phyloP scores from a whole-genome alignment of 1,140 invertebrate genomes.

The Ceratina australensis region DNA sequence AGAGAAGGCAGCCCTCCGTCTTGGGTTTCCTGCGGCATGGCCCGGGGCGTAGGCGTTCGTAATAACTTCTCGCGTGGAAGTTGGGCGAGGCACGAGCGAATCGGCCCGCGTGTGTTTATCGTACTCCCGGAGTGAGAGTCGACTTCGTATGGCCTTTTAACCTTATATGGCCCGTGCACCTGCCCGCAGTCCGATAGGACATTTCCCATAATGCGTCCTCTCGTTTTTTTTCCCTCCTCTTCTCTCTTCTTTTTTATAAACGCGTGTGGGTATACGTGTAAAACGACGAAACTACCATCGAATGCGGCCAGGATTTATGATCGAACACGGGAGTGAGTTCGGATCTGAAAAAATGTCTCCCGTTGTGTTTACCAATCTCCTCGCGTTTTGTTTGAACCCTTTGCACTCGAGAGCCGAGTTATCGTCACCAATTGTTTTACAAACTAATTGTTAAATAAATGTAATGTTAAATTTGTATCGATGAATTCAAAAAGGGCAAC shows the following conservation, averaged over 20 bases:
- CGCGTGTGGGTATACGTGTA: conserved; percentile 2
- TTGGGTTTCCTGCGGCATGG: conserved; percentile 55
- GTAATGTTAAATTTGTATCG: no score
- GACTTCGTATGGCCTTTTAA: conserved; percentile 69
- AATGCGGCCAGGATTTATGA: conserved; percentile 51
- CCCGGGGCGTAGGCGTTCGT: conserved; percentile 55
- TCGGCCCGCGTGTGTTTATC: conserved; percentile 62
- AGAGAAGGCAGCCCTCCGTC: conserved; percentile 13
- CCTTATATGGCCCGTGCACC: conserved; percentile 71
- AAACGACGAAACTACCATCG: conserved; percentile 39
- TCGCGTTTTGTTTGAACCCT: no score
- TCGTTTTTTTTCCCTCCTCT: conserved; percentile 29
- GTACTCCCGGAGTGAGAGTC: conserved; percentile 53
- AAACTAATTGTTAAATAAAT: no score
- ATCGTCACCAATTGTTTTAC: no score
- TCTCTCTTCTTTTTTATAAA: not conserved
- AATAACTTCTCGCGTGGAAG: conserved; percentile 61
- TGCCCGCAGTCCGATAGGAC: conserved; percentile 64
- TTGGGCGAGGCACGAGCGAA: conserved; percentile 62
- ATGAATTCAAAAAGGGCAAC: not conserved
- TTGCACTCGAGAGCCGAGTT: no score
- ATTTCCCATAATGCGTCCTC: conserved; percentile 64
- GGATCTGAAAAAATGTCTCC: not conserved
- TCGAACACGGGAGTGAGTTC: conserved; percentile 12
- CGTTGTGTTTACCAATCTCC: not conserved